Conservation (phyloP, 2,113 vertebrate species). For the Antechinus stuartii region DNA sequence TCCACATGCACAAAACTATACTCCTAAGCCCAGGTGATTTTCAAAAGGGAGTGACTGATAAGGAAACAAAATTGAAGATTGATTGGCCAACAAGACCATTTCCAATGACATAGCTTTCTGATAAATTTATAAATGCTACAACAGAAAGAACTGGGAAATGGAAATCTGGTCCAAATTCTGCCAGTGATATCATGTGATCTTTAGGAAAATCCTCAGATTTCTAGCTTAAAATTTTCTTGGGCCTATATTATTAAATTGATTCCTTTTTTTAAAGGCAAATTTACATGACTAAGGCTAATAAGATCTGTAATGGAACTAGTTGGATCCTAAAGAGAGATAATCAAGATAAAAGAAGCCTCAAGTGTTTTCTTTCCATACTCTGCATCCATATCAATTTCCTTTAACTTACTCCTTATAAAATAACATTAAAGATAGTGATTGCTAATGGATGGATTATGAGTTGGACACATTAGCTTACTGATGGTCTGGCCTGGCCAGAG, state of each 20-base stretch:
- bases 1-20: background rate
- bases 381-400: too few species aligned
- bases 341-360: too few species aligned
- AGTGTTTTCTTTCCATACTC: too few species aligned
- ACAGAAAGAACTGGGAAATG: background rate
- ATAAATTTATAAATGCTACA: background rate
- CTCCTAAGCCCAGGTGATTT: background rate
- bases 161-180: background rate
- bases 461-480: too few species aligned
- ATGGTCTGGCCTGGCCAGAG: too few species aligned
- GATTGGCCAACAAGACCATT: background rate
- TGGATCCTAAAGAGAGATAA: too few species aligned
- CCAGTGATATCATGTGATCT: background rate
- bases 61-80: background rate
- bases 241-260: too few species aligned
- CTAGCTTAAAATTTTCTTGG: background rate
- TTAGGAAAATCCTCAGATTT: too few species aligned
- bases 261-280: too few species aligned
- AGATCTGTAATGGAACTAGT: background rate
- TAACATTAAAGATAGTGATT: background rate
- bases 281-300: too few species aligned
- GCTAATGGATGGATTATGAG: background rate
- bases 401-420: too few species aligned
- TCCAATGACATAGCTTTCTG: background rate
- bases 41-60: background rate